Evolutionary conservation across 1,140 invertebrate genomes (phyloP).

Genomic region (Ooceraea biroi): DNA sequence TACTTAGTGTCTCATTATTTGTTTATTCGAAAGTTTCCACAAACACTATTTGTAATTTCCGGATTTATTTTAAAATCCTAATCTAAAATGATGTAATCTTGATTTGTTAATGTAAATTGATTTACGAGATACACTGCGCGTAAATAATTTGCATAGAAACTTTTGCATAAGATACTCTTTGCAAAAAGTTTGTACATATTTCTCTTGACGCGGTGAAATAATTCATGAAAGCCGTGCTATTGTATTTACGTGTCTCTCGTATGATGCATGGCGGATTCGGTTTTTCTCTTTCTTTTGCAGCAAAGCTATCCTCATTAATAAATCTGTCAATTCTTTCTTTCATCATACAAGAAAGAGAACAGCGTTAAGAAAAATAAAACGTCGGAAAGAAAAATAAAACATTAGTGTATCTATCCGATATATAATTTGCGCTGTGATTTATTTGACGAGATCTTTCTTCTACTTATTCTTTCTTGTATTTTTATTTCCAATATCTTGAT

Average conservation of each 20-base stretch:
- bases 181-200: neutral
- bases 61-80: neutral
- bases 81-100: neutral
- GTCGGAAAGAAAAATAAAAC: neutral
- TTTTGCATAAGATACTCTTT: neutral
- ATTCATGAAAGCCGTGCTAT: constrained; percentile 24
- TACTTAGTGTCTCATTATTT: neutral
- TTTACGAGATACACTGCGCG: no score
- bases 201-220: neutral
- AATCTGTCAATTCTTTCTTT: constrained; percentile 66
- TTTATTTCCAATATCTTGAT: constrained; percentile 2
- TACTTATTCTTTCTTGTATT: neutral
- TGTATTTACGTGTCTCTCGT: neutral
- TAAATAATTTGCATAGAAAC: neutral
- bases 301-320: constrained; percentile 59
- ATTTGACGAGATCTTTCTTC: neutral
- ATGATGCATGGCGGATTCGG: neutral
- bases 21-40: neutral
- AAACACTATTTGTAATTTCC: neutral
- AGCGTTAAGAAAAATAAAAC: no score
- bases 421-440: constrained; percentile 19
- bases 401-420: neutral
- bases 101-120: neutral
- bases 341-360: neutral
- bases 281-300: constrained; percentile 41